Conservation (phyloP, 2,888 invertebrate genomes). For the Eupithecia centaureata region DNA sequence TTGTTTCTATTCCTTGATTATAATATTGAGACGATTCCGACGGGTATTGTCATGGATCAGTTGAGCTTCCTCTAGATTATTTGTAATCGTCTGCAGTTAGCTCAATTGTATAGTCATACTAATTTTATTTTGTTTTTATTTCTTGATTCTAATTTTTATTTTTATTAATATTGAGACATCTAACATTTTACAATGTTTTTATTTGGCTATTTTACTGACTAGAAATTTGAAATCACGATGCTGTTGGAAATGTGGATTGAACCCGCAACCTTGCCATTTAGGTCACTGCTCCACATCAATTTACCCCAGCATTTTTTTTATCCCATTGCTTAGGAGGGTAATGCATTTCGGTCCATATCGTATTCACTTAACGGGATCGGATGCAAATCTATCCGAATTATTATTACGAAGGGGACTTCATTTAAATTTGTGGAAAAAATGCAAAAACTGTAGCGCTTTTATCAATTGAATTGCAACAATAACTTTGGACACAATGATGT, state of each 20-base stretch:
- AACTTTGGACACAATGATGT: conserved; percentile 63
- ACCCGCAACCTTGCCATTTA: not conserved
- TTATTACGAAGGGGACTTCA: conserved; percentile 70
- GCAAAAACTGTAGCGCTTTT: conserved; percentile 79
- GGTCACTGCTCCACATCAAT: not conserved
- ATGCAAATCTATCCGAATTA: conserved; percentile 71
- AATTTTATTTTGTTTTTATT: too few relatives aligned
- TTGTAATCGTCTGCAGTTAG: too few relatives aligned
- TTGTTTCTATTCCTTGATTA: too few relatives aligned
- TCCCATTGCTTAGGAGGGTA: not conserved
- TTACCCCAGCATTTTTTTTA: not conserved
- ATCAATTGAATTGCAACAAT: conserved; percentile 71
- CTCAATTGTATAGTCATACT: too few relatives aligned
- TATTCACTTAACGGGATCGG: conserved; percentile 59
- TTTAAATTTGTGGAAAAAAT: conserved; percentile 80
- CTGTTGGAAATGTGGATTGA: not conserved
- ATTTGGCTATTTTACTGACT: too few relatives aligned
- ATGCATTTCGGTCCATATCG: conserved; percentile 32
- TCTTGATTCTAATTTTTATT: too few relatives aligned
- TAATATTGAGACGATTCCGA: too few relatives aligned
- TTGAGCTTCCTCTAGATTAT: too few relatives aligned
- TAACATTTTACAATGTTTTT: too few relatives aligned
- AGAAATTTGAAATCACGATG: too few relatives aligned
- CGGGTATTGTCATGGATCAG: too few relatives aligned
- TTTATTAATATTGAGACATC: too few relatives aligned